These are phyloP conservation scores for Etheostoma spectabile DNA, from an alignment of 2,113 vertebrate genomes.

Conservation along the genomic window DNA sequence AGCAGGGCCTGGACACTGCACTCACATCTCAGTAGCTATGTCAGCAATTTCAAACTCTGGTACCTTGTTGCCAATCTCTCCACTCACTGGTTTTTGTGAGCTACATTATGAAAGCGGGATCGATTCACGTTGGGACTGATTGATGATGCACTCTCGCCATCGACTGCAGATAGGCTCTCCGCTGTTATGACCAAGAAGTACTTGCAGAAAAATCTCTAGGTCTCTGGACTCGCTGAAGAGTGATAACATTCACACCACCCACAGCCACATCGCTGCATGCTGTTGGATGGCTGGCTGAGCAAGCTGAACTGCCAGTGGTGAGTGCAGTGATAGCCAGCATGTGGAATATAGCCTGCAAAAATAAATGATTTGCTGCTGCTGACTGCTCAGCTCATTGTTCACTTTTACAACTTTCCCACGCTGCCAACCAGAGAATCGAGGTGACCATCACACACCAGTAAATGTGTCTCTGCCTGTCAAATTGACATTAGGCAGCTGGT, in stretches of 20 bases:
- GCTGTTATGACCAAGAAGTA: not conserved
- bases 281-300: slow-evolving; percentile 48
- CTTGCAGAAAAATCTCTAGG: slow-evolving; percentile 21
- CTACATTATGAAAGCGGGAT: slow-evolving; percentile 20
- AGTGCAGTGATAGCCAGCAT: slow-evolving; percentile 17
- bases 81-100: slow-evolving; percentile 26
- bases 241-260: slow-evolving; percentile 49
- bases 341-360: slow-evolving; percentile 16
- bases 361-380: slow-evolving; percentile 23
- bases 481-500: slow-evolving; percentile 19
- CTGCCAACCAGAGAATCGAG: slow-evolving; percentile 1
- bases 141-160: slow-evolving; percentile 37
- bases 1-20: slow-evolving; percentile 17
- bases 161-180: slow-evolving; percentile 8
- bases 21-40: slow-evolving; percentile 1
- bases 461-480: slow-evolving; percentile 3
- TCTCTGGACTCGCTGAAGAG: slow-evolving; percentile 38
- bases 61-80: not conserved
- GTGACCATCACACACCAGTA: slow-evolving; percentile 16
- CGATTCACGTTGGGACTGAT: slow-evolving; percentile 41
- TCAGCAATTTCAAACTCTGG: slow-evolving; percentile 12
- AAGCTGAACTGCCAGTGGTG: slow-evolving; percentile 47
- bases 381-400: slow-evolving; percentile 15
- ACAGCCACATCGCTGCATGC: slow-evolving; percentile 14
- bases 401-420: slow-evolving; percentile 26